Conservation (phyloP, 2,888 invertebrate genomes). For the Eupithecia subumbrata region DNA sequence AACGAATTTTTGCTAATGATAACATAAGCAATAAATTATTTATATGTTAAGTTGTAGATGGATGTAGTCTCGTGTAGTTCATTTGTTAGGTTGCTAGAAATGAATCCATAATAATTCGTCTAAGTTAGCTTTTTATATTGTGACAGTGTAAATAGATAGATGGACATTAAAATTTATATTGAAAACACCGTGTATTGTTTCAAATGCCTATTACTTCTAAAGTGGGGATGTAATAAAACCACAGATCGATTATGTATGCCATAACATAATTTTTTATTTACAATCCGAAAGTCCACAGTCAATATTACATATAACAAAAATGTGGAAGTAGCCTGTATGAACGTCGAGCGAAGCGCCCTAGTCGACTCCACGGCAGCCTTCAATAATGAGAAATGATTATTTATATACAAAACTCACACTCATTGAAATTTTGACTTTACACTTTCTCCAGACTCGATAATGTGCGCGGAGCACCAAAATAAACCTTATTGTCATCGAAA, state of each 20-base stretch:
- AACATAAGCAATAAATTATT: conserved; percentile 65
- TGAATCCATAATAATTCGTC: conserved; percentile 66
- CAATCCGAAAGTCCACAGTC: conserved; percentile 81
- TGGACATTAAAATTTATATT: conserved; percentile 56
- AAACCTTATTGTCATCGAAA: conserved; percentile 53
- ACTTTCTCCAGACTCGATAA: conserved; percentile 39
- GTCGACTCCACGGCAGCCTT: conserved; percentile 32
- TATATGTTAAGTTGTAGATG: conserved; percentile 58
- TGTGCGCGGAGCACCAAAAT: conserved; percentile 43
- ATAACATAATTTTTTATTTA: conserved; percentile 84
- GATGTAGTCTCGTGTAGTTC: conserved; percentile 47
- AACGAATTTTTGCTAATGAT: conserved; percentile 45
- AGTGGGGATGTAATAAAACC: conserved; percentile 51
- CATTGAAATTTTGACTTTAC: conserved; percentile 39
- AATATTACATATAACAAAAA: conserved; percentile 58
- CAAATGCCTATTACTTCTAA: not conserved
- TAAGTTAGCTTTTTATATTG: conserved; percentile 57
- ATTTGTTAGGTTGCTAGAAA: conserved; percentile 54
- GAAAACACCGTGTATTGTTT: conserved; percentile 17
- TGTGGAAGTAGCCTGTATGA: conserved; percentile 69
- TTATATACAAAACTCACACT: conserved; percentile 58
- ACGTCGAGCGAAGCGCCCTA: conserved; percentile 60
- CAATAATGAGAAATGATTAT: conserved; percentile 49
- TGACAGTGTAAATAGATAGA: conserved; percentile 70
- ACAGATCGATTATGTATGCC: conserved; percentile 56